Conservation (phyloP, 2,888 invertebrate species). For the Chymomyza amoena region DNA sequence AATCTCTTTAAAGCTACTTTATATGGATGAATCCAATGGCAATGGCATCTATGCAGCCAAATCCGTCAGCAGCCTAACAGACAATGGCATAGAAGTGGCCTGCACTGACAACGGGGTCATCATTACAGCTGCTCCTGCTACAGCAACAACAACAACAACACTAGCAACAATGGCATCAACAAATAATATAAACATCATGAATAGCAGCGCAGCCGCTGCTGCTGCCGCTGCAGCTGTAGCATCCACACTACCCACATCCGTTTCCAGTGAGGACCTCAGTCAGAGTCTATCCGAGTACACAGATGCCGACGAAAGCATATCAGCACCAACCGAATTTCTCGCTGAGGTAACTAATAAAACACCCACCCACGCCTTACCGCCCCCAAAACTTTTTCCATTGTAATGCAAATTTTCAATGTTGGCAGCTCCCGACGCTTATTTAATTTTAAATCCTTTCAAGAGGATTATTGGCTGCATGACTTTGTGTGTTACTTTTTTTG, state of each 20-base stretch:
- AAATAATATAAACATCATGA: conserved; percentile 44
- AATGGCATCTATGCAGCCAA: conserved; percentile 75
- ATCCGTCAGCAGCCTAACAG: conserved; percentile 28
- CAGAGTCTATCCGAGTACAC: conserved; percentile 82
- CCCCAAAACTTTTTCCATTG: conserved; percentile 12
- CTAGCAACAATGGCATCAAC: conserved; percentile 27
- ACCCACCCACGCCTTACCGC: background rate
- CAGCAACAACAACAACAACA: conserved; percentile 32
- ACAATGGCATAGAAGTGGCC: conserved; percentile 7
- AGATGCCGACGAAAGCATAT: conserved; percentile 85
- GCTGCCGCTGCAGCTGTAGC: conserved; percentile 51
- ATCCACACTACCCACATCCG: conserved; percentile 72
- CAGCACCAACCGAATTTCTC: conserved; percentile 87
- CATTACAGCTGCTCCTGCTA: conserved; percentile 15
- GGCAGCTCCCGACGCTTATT: conserved; percentile 36
- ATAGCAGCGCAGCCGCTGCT: conserved; percentile 53
- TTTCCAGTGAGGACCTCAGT: conserved; percentile 83
- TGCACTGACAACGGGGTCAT: conserved; percentile 47
- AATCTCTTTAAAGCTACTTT: conserved; percentile 63
- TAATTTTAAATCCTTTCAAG: conserved; percentile 63
- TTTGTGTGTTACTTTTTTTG: background rate
- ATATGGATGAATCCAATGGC: conserved; percentile 78
- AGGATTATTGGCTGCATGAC: conserved; percentile 31
- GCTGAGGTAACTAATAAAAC: conserved; percentile 82
- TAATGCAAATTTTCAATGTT: conserved; percentile 44